Conservation (phyloP, 53 echinoderm and acorn worm genomes). For the Patiria pectinifera region DNA sequence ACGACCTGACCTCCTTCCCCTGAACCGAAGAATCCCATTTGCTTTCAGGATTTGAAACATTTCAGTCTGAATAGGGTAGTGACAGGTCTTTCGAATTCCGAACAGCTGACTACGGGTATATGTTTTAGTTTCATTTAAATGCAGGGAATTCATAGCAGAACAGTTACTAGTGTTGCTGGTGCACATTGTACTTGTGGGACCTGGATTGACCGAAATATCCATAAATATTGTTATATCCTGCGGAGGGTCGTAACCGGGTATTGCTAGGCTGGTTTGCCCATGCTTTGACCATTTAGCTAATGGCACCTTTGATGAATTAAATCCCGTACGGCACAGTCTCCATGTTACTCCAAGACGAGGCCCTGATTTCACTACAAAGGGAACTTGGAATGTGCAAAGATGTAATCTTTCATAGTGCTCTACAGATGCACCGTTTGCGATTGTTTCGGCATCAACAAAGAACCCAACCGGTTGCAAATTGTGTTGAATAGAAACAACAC, state of each 20-base stretch:
- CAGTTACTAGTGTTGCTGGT: not conserved
- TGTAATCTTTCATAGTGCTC: not conserved
- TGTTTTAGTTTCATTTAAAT: not conserved
- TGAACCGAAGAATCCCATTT: slow-evolving; percentile 8
- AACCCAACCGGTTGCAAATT: too few species aligned
- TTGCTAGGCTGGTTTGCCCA: not conserved
- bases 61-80: not conserved
- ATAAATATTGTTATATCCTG: slow-evolving; percentile 5
- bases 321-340: not conserved
- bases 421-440: too few species aligned
- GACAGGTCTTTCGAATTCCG: not conserved
- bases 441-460: too few species aligned
- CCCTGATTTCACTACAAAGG: not conserved
- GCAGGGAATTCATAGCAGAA: not conserved
- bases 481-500: too few species aligned
- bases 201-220: not conserved
- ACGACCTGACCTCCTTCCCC: slow-evolving; percentile 1
- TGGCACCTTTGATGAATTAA: slow-evolving; percentile 2
- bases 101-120: not conserved
- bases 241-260: slow-evolving; percentile 7
- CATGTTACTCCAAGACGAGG: not conserved
- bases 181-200: not conserved
- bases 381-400: not conserved
- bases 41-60: not conserved
- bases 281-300: slow-evolving; percentile 9